These are phyloP conservation scores for Chironomus tentans DNA, from an alignment of 2,888 invertebrate species.

Conservation along the genomic window DNA sequence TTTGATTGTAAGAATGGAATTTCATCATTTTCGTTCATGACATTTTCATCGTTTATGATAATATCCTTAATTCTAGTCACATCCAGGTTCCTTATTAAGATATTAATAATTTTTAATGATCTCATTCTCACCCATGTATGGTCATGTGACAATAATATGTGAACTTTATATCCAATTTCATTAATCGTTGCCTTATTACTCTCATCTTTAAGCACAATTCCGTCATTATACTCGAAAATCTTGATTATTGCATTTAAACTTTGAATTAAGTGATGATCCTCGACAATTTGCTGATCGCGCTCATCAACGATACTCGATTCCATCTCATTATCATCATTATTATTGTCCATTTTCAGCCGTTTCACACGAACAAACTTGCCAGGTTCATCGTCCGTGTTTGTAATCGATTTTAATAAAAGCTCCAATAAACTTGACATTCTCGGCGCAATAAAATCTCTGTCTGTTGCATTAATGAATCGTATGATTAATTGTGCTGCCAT, in stretches of 20 bases:
- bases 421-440: slow-evolving; percentile 48
- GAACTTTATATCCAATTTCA: slow-evolving; percentile 55
- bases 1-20: slow-evolving; percentile 54
- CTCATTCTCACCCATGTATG: slow-evolving; percentile 80
- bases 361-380: slow-evolving; percentile 53
- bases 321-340: slow-evolving; percentile 29
- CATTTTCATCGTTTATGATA: slow-evolving; percentile 38
- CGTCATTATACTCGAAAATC: slow-evolving; percentile 52
- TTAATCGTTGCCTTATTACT: slow-evolving; percentile 46
- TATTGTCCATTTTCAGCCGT: slow-evolving; percentile 36
- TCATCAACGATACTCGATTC: slow-evolving; percentile 25
- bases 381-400: slow-evolving; percentile 33
- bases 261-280: slow-evolving; percentile 68
- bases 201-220: slow-evolving; percentile 47
- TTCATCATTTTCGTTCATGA: slow-evolving; percentile 33
- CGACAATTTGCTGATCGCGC: slow-evolving; percentile 45
- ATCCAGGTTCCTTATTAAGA: slow-evolving; percentile 57
- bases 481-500: slow-evolving; percentile 71
- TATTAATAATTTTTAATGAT: slow-evolving; percentile 66
- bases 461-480: slow-evolving; percentile 69
- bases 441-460: slow-evolving; percentile 53
- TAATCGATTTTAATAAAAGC: slow-evolving; percentile 32
- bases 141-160: slow-evolving; percentile 65
- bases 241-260: slow-evolving; percentile 61
- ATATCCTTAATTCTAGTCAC: slow-evolving; percentile 49